Evolutionary conservation across 2,113 vertebrate species (phyloP).

Genomic region (Columba livia): DNA sequence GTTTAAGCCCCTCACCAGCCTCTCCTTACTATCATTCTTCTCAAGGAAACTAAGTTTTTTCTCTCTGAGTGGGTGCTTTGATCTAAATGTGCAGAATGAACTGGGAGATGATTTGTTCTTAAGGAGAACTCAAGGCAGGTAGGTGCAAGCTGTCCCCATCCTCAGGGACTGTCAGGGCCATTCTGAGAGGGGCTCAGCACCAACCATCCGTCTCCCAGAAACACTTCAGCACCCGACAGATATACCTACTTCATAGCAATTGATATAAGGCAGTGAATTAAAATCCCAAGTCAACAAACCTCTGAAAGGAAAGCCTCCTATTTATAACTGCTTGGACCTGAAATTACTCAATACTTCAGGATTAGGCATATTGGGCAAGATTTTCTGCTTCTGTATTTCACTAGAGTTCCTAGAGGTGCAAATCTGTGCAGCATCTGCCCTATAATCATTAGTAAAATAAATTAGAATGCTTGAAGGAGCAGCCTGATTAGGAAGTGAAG

Average conservation of each 20-base stretch:
- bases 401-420: slow-evolving; percentile 32
- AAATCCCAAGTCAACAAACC: background rate
- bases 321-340: background rate
- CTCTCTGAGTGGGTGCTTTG: background rate
- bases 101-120: background rate
- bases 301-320: background rate
- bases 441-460: slow-evolving; percentile 65
- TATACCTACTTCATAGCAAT: background rate
- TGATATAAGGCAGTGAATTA: background rate
- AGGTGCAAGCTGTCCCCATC: background rate
- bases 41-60: background rate
- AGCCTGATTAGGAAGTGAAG: slow-evolving; percentile 68
- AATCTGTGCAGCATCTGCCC: slow-evolving; percentile 48
- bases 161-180: background rate
- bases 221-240: background rate
- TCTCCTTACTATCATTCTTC: background rate
- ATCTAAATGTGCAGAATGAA: background rate
- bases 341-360: background rate
- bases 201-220: background rate
- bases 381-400: background rate
- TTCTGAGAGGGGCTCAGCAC: background rate
- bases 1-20: background rate
- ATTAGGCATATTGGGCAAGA: background rate
- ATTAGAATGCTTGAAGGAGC: slow-evolving; percentile 65
- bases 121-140: background rate